These are phyloP conservation scores for Clarias platycephalus DNA, from an alignment of 2,797 vertebrate genomes.

Conservation along the genomic window DNA sequence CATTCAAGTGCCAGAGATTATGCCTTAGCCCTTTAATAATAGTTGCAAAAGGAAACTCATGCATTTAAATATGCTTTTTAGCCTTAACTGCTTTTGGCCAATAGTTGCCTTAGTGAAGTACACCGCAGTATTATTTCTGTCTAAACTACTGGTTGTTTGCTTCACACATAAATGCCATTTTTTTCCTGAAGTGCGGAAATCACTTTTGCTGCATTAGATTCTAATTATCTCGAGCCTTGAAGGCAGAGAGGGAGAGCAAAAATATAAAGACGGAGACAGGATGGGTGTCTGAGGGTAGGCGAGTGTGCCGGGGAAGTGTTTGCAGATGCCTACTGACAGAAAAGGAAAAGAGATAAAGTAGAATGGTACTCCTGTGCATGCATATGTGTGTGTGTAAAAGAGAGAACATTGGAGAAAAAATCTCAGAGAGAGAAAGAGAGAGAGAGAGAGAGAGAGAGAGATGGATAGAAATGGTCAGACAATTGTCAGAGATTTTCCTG, in stretches of 20 bases:
- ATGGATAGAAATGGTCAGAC: slow-evolving; percentile 28
- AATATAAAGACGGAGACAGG: slow-evolving; percentile 21
- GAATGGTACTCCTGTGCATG: slow-evolving; percentile 52
- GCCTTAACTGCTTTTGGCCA: slow-evolving; percentile 65
- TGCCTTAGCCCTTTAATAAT: slow-evolving; percentile 73
- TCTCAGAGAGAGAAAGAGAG: background rate
- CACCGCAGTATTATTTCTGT: slow-evolving; percentile 68
- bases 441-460: background rate
- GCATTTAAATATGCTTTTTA: slow-evolving; percentile 85
- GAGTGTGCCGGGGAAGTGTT: background rate
- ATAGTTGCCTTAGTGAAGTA: slow-evolving; percentile 65
- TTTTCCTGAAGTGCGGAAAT: slow-evolving; percentile 76
- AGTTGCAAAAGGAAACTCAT: slow-evolving; percentile 74
- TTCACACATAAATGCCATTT: slow-evolving; percentile 77
- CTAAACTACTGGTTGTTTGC: slow-evolving; percentile 75
- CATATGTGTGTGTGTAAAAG: background rate
- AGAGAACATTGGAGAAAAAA: background rate
- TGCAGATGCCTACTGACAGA: slow-evolving; percentile 11
- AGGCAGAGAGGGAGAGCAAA: slow-evolving; percentile 62
- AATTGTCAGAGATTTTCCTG: slow-evolving; percentile 18
- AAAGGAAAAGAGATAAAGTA: slow-evolving; percentile 2
- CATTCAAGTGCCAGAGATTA: slow-evolving; percentile 73
- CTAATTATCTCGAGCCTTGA: slow-evolving; percentile 76
- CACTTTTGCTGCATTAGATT: slow-evolving; percentile 80
- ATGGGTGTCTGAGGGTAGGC: slow-evolving; percentile 24